Evolutionary conservation across 2,888 invertebrate species (phyloP), one percentile per base, ranked within the genome.

Genomic region (Perithous albicinctus): DNA sequence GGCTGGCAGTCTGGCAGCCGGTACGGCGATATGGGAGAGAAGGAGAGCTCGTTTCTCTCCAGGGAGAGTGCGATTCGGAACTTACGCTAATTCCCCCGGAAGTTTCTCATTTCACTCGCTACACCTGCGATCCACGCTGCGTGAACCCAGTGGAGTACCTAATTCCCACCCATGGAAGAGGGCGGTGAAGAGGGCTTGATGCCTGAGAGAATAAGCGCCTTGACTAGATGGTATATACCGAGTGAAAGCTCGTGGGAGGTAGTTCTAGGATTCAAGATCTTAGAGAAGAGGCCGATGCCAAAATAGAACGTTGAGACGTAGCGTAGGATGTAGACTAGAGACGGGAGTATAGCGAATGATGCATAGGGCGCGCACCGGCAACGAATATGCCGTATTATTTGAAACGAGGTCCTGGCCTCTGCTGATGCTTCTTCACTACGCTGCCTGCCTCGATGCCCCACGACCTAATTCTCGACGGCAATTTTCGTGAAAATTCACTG

Each of bases 21-120:
- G 32, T 26, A 78, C 64, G 35, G 46, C 69, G 43, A 54, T 10
- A 18, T 32, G 63, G 54, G 56, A 32, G 54, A 29, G 56, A 54
- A 43, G 54, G 61, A 59, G 59, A 51, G 54, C 74, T 66, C 70
- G 51, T 54, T 72, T 51, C 72, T 78, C 80, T 48, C 74, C 29
- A 29, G 83, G 76, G 78, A 83, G 74, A 15, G 61, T 75, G 46
- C 77, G 77, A 81, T 83, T 85, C 80, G 79, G 76, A 85, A 85
- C 82, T 85, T 84, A 82, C 83, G 85, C 75, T 84, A 85, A 85
- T 85, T 83, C 85, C 81, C 80, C 72, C 61, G 66, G 78, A 83
- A 83, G 82, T 84, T 85, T 85, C 85, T 82, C 82, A 84, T 85
- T 83, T 85, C 78, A 69, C 78, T 80, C 64, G 79, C 66, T 75